These are phyloP conservation scores for Mesitornis unicolor DNA, from an alignment of 2,113 vertebrate species.

Conservation along the genomic window DNA sequence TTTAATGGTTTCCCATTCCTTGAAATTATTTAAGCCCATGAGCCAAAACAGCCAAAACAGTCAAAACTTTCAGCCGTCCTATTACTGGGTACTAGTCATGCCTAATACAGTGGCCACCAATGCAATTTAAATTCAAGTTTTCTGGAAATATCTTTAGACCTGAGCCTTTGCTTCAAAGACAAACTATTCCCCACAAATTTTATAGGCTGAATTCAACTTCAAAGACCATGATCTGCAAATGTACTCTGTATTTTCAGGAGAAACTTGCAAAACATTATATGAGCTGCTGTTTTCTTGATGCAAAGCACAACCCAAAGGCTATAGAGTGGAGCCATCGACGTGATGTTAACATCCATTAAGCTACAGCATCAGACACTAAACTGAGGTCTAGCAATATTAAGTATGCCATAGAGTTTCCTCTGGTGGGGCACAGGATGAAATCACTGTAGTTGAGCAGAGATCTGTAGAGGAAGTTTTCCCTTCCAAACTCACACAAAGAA, in stretches of 20 bases:
- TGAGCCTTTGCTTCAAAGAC: neutral
- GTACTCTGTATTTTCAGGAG: neutral
- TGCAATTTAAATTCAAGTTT: neutral
- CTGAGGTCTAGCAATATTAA: neutral
- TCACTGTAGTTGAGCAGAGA: rapidly evolving
- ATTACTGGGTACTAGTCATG: neutral
- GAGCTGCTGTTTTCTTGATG: neutral
- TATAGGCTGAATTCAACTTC: neutral
- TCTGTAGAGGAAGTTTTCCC: neutral
- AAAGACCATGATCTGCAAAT: neutral
- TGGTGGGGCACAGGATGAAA: neutral
- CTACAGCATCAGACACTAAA: neutral
- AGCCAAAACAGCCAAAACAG: rapidly evolving
- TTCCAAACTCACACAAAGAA: neutral
- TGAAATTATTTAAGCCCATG: neutral
- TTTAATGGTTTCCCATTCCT: neutral
- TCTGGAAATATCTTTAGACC: neutral
- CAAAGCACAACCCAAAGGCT: neutral
- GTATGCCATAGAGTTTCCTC: neutral
- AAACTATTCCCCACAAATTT: neutral
- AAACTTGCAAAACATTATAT: neutral
- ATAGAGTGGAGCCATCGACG: rapidly evolving
- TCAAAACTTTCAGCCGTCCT: neutral
- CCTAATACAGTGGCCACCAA: neutral
- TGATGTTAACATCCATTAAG: neutral